phyloP scores from a whole-genome alignment of 2,797 vertebrate genomes.

The Lemur catta region DNA sequence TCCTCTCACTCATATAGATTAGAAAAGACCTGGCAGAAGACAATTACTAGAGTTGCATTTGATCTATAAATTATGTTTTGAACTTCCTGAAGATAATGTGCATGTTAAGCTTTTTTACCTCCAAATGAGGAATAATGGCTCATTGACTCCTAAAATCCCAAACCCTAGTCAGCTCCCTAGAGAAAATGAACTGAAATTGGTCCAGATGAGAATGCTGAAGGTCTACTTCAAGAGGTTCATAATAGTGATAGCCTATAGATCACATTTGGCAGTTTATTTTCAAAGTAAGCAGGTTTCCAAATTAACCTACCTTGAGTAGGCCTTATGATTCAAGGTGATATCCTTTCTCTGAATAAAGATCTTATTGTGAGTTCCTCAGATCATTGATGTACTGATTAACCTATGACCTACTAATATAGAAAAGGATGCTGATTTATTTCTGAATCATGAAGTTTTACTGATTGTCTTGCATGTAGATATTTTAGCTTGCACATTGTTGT shows the following conservation, averaged over 20 bases:
- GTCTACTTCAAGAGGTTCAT: neutral
- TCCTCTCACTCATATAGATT: neutral
- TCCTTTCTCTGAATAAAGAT: neutral
- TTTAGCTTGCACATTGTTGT: neutral
- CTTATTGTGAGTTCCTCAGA: neutral
- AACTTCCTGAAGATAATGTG: neutral
- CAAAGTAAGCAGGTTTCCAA: neutral
- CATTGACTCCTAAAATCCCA: neutral
- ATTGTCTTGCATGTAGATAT: neutral
- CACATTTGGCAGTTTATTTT: neutral
- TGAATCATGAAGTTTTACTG: neutral
- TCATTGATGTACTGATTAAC: neutral
- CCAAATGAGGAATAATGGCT: neutral
- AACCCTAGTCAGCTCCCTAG: neutral
- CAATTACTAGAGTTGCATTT: neutral
- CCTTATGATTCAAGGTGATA: neutral
- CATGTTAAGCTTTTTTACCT: neutral
- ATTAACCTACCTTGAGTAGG: neutral
- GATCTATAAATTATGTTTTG: neutral
- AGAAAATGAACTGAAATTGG: neutral
- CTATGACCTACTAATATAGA: neutral
- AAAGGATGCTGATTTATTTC: neutral
- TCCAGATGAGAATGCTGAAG: neutral
- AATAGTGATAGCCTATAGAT: neutral
- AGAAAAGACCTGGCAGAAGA: neutral